Conservation (phyloP, 2,888 invertebrate species). For the Cheilosia soror region DNA sequence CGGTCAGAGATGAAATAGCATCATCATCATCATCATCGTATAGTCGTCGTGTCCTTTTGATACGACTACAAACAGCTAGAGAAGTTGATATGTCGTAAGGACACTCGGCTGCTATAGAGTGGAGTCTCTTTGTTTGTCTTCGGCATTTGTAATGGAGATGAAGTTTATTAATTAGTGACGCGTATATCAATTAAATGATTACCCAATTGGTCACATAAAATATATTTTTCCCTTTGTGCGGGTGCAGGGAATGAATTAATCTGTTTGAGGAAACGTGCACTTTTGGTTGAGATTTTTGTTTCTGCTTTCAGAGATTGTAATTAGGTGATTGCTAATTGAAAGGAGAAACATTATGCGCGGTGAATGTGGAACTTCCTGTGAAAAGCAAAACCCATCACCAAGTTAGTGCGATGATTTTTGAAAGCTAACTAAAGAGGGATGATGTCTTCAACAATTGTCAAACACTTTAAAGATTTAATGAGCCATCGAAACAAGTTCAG, state of each 20-base stretch:
- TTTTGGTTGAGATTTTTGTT: neutral
- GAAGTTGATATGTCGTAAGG: constrained; percentile 53
- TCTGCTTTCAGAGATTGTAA: neutral
- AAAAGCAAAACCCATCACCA: no score
- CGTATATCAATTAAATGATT: constrained; percentile 72
- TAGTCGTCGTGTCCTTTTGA: constrained; percentile 54
- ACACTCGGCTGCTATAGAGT: neutral
- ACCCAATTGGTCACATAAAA: constrained; percentile 72
- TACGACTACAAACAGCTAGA: constrained; percentile 27
- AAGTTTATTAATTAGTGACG: constrained; percentile 76
- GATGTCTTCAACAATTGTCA: no score
- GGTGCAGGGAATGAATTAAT: neutral
- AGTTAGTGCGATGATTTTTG: no score
- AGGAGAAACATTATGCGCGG: no score
- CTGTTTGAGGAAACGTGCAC: neutral
- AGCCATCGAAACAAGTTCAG: no score
- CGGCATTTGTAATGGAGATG: constrained; percentile 54
- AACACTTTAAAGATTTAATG: no score
- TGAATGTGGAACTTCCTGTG: no score
- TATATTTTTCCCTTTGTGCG: constrained; percentile 15
- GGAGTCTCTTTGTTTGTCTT: constrained; percentile 55
- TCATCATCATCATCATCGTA: constrained; percentile 24
- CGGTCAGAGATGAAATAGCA: constrained; percentile 72
- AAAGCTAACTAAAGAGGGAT: no score
- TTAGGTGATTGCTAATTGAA: no score